Percentiles rank a stretch among this genome's conserved stretches.
Evolutionary conservation across 2,888 invertebrate genomes (phyloP).

Genomic region (Morpho deidamia): DNA sequence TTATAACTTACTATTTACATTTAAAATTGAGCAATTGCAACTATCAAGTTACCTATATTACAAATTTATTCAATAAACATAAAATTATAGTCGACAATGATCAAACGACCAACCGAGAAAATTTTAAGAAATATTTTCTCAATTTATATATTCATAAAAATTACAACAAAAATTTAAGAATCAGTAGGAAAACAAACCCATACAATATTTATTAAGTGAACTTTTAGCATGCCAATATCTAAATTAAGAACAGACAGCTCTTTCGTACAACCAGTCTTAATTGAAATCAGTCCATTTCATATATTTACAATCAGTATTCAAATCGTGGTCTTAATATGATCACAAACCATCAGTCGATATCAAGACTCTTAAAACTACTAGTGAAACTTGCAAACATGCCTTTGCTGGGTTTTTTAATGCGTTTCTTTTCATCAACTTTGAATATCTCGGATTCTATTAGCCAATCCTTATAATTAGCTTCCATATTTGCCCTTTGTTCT

Average conservation of each 20-base stretch:
- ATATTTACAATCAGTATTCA: background rate
- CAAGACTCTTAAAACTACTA: slow-evolving; percentile 67
- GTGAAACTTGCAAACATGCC: slow-evolving; percentile 73
- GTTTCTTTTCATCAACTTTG: slow-evolving; percentile 70
- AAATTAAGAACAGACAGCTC: no score
- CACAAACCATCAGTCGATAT: slow-evolving; percentile 60
- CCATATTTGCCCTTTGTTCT: slow-evolving; percentile 74
- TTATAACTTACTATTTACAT: slow-evolving; percentile 10
- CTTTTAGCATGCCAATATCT: no score
- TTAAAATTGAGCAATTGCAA: slow-evolving; percentile 6
- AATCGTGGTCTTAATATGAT: background rate
- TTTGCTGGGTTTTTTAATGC: slow-evolving; percentile 66
- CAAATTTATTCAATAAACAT: no score
- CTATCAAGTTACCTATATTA: background rate
- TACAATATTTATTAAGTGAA: no score
- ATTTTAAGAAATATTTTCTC: no score
- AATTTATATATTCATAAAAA: no score
- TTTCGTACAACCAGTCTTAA: background rate
- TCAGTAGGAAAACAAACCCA: no score
- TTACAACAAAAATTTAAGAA: no score
- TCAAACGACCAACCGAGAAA: no score
- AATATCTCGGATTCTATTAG: slow-evolving; percentile 78
- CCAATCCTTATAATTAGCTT: slow-evolving; percentile 80
- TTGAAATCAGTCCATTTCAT: background rate
- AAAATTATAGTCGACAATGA: no score